phyloP scores from a whole-genome alignment of 2,888 invertebrate species.

The Acanthosepion pharaonis region DNA sequence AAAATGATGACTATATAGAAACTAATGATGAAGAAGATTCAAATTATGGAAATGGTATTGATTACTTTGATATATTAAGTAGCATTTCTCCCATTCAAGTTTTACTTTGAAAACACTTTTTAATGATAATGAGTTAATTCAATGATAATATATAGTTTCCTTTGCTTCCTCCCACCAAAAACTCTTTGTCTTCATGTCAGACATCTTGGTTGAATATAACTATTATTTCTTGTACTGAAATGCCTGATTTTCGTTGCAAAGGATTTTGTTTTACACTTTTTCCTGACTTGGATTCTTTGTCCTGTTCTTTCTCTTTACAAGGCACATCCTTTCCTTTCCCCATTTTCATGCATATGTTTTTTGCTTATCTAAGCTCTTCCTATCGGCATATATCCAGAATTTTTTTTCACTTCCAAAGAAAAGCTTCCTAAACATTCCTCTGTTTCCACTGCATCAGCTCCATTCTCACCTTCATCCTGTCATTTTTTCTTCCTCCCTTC shows the following conservation, averaged over 20 bases:
- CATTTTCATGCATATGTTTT: background rate
- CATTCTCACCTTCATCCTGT: background rate
- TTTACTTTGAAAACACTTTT: no score
- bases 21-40: no score
- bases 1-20: no score
- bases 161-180: no score
- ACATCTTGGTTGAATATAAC: no score
- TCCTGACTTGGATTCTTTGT: background rate
- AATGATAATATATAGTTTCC: no score
- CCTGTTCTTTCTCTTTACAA: background rate
- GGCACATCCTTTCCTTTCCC: background rate
- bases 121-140: no score
- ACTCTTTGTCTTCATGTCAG: no score
- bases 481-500: background rate
- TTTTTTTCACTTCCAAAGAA: background rate
- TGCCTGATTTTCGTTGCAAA: background rate
- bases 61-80: no score
- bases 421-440: background rate
- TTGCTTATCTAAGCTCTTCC: background rate
- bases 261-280: background rate
- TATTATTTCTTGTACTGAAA: background rate
- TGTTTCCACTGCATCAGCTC: background rate
- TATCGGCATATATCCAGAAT: background rate
- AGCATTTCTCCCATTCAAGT: no score
- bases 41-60: no score